Evolutionary conservation across 1,140 invertebrate species (phyloP).

Genomic region (Hypsibius dujardini): DNA sequence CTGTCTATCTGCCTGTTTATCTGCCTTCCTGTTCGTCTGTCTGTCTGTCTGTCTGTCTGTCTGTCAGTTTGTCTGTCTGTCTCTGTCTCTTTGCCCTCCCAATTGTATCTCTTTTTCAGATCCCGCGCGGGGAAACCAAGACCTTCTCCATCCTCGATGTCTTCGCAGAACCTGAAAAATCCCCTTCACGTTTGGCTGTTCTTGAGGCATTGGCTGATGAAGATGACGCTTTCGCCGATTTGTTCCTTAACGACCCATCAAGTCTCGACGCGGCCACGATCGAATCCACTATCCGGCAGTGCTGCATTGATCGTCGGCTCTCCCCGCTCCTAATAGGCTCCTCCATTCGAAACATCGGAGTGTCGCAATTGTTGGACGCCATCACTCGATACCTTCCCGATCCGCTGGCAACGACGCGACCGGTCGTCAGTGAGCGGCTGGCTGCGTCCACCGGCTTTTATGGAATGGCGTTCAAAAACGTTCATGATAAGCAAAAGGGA

Average conservation of each 20-base stretch:
- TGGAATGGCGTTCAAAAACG: constrained; percentile 65
- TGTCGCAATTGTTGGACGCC: constrained; percentile 71
- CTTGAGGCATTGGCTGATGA: constrained; percentile 51
- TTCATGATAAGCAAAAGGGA: constrained; percentile 66
- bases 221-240: constrained; percentile 59
- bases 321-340: constrained; percentile 75
- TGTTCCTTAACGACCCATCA: constrained; percentile 41
- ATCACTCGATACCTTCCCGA: constrained; percentile 64
- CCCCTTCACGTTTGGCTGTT: too few relatives aligned
- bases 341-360: constrained; percentile 81
- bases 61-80: too few relatives aligned
- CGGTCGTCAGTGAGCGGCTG: not conserved
- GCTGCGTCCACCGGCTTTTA: not conserved
- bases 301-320: constrained; percentile 43
- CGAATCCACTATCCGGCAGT: constrained; percentile 31
- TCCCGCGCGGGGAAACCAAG: too few relatives aligned
- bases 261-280: constrained; percentile 17
- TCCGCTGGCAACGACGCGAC: constrained; percentile 36
- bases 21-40: too few relatives aligned
- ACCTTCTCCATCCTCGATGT: too few relatives aligned
- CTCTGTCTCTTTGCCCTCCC: too few relatives aligned
- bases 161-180: too few relatives aligned
- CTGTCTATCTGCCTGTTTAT: too few relatives aligned
- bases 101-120: too few relatives aligned
- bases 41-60: too few relatives aligned